These are phyloP conservation scores for Sericinus montela DNA, from an alignment of 2,888 invertebrate species.

Conservation along the genomic window DNA sequence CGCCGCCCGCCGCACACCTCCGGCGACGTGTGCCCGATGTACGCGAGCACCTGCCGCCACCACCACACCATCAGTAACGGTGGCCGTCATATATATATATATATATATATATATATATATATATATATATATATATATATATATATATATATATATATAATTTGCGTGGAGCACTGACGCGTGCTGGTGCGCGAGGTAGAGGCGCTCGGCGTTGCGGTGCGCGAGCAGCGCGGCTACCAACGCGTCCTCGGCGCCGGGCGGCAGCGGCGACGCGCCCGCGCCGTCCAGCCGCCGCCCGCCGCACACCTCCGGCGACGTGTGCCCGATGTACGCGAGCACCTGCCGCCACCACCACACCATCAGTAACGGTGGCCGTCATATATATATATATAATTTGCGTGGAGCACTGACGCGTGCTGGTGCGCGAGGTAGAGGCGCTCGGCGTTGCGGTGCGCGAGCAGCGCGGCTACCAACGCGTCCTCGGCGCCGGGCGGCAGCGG, in stretches of 20 bases:
- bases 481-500: constrained; percentile 88
- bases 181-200: constrained; percentile 78
- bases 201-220: constrained; percentile 91
- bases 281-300: constrained; percentile 86
- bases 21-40: constrained; percentile 94
- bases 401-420: too few relatives aligned
- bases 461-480: constrained; percentile 90
- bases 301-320: constrained; percentile 94
- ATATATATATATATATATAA: neutral
- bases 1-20: constrained; percentile 87
- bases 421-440: too few relatives aligned
- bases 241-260: constrained; percentile 88
- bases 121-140: too few relatives aligned
- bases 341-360: constrained; percentile 45
- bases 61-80: too few relatives aligned
- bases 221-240: constrained; percentile 91
- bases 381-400: too few relatives aligned
- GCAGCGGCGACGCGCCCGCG: constrained; percentile 86
- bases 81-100: too few relatives aligned
- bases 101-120: too few relatives aligned
- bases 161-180: constrained; percentile 31
- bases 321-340: constrained; percentile 93
- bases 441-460: constrained; percentile 90
- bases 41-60: constrained; percentile 85
- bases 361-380: too few relatives aligned